Conservation (phyloP, 1,140 invertebrate species). For the Centruroides vittatus region DNA sequence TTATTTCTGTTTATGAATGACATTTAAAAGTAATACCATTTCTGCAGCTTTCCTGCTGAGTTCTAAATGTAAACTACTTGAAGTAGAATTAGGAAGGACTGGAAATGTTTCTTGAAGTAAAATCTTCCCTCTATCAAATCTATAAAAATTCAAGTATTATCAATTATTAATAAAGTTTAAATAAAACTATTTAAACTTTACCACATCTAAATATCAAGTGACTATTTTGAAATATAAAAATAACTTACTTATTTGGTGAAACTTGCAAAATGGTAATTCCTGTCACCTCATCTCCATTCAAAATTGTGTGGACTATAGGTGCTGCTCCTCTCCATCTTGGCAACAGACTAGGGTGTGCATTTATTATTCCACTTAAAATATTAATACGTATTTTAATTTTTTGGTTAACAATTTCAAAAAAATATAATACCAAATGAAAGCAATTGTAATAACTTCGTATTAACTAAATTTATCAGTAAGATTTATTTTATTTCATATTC, state of each 20-base stretch:
- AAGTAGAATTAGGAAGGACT: conserved; percentile 44
- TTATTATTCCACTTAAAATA: conserved; percentile 61
- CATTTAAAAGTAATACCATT: conserved; percentile 25
- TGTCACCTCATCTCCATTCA: conserved; percentile 63
- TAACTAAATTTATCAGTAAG: too few relatives aligned
- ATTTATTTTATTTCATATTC: too few relatives aligned
- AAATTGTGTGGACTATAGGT: conserved; percentile 66
- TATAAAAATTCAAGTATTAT: conserved; percentile 17
- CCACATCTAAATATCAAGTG: too few relatives aligned
- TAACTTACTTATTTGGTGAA: conserved; percentile 24
- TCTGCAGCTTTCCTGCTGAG: conserved; percentile 53
- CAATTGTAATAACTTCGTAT: too few relatives aligned
- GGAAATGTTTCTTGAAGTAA: conserved; percentile 45
- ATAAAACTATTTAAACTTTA: too few relatives aligned
- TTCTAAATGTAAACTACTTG: conserved; percentile 46
- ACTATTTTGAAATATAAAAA: too few relatives aligned
- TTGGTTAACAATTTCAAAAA: too few relatives aligned
- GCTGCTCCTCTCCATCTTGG: conserved; percentile 86
- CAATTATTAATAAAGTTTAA: background rate
- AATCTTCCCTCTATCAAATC: conserved; percentile 77
- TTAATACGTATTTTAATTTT: too few relatives aligned
- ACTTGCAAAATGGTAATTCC: conserved; percentile 84
- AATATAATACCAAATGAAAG: too few relatives aligned
- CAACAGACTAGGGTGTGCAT: conserved; percentile 80
- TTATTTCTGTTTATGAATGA: background rate